A percentile compares a stretch with the other conserved stretches of the same genome.
These are phyloP conservation scores for Hydropotes inermis DNA, from an alignment of 2,113 vertebrate genomes.

Conservation along the genomic window DNA sequence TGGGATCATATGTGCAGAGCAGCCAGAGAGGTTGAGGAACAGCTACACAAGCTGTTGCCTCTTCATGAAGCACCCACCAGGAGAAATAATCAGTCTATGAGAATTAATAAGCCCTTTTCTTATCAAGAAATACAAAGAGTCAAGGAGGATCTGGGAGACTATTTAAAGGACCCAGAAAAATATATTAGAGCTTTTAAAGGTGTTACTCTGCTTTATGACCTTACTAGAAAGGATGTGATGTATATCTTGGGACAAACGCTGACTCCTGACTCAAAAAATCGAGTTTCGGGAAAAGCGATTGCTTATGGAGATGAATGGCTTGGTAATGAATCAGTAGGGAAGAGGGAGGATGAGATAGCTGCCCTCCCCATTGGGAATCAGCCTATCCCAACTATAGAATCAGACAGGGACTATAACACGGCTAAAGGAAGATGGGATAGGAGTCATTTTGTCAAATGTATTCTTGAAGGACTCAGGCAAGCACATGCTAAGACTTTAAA, in stretches of 20 bases:
- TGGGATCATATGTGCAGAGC: too few species aligned
- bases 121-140: too few species aligned
- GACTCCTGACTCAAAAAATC: neutral
- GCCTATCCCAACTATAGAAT: neutral
- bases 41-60: too few species aligned
- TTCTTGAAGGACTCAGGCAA: neutral
- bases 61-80: too few species aligned
- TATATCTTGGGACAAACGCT: neutral
- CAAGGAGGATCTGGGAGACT: too few species aligned
- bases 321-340: neutral
- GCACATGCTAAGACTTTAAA: neutral
- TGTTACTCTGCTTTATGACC: neutral
- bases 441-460: neutral
- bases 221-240: neutral
- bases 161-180: too few species aligned
- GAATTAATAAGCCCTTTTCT: too few species aligned
- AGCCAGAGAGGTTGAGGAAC: too few species aligned
- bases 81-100: too few species aligned
- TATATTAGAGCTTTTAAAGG: too few species aligned
- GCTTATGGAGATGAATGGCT: neutral
- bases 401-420: neutral
- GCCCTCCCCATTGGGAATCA: neutral
- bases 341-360: neutral
- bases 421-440: neutral
- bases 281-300: neutral